Conservation (phyloP, 1,140 invertebrate species). For the Harlomillsia oculata region DNA sequence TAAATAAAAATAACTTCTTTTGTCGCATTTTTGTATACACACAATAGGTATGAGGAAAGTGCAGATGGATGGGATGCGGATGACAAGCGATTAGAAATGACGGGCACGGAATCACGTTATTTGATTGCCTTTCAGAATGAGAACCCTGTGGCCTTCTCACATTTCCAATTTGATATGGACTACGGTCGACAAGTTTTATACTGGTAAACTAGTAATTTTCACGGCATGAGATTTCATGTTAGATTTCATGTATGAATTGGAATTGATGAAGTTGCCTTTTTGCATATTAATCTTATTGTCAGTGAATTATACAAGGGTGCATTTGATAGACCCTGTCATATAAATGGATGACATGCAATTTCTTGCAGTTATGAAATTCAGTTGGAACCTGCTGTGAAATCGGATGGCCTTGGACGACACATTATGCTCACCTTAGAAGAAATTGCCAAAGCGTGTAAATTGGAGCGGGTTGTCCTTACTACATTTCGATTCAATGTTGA, state of each 20-base stretch:
- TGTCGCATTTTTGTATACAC: conserved; percentile 31
- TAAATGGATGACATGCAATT: conserved; percentile 1
- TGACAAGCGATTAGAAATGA: conserved; percentile 54
- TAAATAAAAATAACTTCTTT: background rate
- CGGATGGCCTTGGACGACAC: conserved; percentile 68
- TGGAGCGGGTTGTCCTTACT: conserved; percentile 72
- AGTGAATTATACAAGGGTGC: background rate
- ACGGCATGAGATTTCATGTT: conserved; percentile 14
- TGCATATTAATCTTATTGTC: conserved; percentile 24
- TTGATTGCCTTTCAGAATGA: conserved; percentile 47
- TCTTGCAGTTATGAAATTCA: conserved; percentile 70
- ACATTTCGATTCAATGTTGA: conserved; percentile 63
- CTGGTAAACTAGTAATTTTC: conserved; percentile 51
- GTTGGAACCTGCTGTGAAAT: conserved; percentile 51
- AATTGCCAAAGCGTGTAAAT: conserved; percentile 58
- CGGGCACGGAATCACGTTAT: conserved; percentile 54
- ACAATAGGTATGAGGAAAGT: conserved; percentile 54
- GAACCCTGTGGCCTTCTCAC: conserved; percentile 55
- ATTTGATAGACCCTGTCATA: too few species aligned
- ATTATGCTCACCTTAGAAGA: conserved; percentile 66
- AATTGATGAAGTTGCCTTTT: background rate
- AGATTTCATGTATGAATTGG: conserved; percentile 1
- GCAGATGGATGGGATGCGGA: conserved; percentile 58
- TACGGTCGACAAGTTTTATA: conserved; percentile 65
- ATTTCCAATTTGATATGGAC: conserved; percentile 75